Conservation (phyloP, 2,888 invertebrate species). For the Eupithecia centaureata region DNA sequence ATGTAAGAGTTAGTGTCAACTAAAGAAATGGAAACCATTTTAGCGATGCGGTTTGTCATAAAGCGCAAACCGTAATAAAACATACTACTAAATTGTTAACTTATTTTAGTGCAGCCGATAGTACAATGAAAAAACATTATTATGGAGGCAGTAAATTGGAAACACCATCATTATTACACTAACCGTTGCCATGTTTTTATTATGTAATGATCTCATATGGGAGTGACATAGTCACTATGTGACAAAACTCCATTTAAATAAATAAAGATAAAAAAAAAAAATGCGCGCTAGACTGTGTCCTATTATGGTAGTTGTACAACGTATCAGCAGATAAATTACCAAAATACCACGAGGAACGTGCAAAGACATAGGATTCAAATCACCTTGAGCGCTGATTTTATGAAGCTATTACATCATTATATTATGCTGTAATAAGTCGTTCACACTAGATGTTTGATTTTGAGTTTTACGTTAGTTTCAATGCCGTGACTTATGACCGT, state of each 20-base stretch:
- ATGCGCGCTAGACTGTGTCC: slow-evolving; percentile 14
- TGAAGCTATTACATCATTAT: background rate
- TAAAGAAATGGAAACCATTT: too few relatives aligned
- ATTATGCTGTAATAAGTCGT: background rate
- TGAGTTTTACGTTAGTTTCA: background rate
- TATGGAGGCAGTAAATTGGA: background rate
- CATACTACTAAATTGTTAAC: background rate
- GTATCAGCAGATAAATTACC: too few relatives aligned
- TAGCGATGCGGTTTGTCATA: background rate
- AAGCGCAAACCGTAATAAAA: background rate
- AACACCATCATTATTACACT: slow-evolving; percentile 2
- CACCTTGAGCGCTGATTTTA: background rate
- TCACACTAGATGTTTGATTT: background rate
- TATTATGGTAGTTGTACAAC: background rate
- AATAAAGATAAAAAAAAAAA: too few relatives aligned
- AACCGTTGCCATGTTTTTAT: too few relatives aligned
- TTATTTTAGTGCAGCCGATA: background rate
- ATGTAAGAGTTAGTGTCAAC: too few relatives aligned
- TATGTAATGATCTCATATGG: too few relatives aligned
- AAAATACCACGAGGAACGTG: background rate
- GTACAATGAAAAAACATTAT: background rate
- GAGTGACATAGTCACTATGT: too few relatives aligned
- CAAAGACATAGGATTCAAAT: background rate
- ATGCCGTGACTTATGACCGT: background rate
- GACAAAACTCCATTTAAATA: too few relatives aligned